A percentile compares a stretch with the other conserved stretches of the same genome.
Evolutionary conservation across 2,113 vertebrate genomes (phyloP).

Genomic region (Suncus etruscus): DNA sequence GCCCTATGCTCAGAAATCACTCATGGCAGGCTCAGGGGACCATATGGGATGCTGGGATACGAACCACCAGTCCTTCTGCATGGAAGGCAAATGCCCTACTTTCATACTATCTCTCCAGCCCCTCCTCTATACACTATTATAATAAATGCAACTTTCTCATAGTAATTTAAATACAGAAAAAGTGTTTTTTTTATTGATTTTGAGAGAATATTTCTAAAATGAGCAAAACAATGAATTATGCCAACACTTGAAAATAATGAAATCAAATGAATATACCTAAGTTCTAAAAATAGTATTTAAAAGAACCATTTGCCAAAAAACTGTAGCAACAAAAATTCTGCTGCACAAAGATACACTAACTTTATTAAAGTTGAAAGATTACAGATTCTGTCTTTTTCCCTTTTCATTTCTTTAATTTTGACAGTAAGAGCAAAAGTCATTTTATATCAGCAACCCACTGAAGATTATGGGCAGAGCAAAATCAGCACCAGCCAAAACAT

Average conservation of each 20-base stretch:
- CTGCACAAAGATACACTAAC: not conserved
- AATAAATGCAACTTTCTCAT: conserved; percentile 24
- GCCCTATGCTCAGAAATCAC: too few relatives aligned
- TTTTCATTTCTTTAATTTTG: too few relatives aligned
- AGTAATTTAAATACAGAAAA: not conserved
- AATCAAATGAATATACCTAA: conserved; percentile 25
- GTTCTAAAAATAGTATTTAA: conserved; percentile 5
- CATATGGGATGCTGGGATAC: too few relatives aligned
- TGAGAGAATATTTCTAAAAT: conserved; percentile 38
- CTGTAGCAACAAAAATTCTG: conserved; percentile 1
- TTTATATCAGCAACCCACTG: too few relatives aligned
- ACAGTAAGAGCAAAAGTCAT: too few relatives aligned
- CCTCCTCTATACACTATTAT: not conserved
- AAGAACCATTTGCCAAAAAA: conserved; percentile 49
- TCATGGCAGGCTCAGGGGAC: too few relatives aligned
- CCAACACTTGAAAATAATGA: conserved; percentile 1
- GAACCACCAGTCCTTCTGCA: too few relatives aligned
- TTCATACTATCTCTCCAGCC: too few relatives aligned
- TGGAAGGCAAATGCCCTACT: too few relatives aligned
- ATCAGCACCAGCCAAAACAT: too few relatives aligned
- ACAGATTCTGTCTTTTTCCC: too few relatives aligned
- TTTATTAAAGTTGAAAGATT: conserved; percentile 6
- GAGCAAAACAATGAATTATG: conserved; percentile 4
- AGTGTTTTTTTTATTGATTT: conserved; percentile 30
- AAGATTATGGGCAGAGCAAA: too few relatives aligned